Conservation (phyloP, 2,113 vertebrate genomes). For the Amphilophus citrinellus region DNA sequence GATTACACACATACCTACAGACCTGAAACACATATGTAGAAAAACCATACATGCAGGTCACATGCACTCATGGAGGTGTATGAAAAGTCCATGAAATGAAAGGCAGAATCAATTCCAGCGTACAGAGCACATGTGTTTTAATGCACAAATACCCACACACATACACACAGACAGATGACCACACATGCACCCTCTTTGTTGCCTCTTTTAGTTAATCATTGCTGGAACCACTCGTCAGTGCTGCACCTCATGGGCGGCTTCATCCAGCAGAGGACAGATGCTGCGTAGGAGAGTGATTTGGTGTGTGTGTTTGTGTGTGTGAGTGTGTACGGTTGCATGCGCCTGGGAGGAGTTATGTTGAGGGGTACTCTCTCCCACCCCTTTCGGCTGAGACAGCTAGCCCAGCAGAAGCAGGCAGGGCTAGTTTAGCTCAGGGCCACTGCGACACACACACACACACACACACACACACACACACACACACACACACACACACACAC, state of each 20-base stretch:
- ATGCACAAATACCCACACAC: not conserved
- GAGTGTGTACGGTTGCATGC: constrained; percentile 10
- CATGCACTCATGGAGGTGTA: no score
- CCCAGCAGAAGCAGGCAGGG: not conserved
- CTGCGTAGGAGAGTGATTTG: constrained; percentile 53
- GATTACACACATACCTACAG: not conserved
- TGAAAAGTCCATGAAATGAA: no score
- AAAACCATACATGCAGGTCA: not conserved
- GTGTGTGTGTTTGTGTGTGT: constrained; percentile 22
- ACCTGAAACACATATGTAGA: not conserved
- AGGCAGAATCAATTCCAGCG: not conserved
- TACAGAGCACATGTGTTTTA: not conserved
- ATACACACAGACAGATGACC: not conserved
- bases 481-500: not conserved
- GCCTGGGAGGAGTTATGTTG: constrained; percentile 48
- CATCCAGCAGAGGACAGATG: constrained; percentile 70
- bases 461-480: no score
- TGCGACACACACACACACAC: not conserved
- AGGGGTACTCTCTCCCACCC: constrained; percentile 3
- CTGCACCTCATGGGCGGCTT: constrained; percentile 46
- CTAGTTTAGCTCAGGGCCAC: constrained; percentile 23
- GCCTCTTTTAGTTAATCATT: constrained; percentile 48
- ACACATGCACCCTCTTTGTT: not conserved
- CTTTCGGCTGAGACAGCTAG: not conserved
- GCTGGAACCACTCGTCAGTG: constrained; percentile 38